Percentiles rank a stretch among this genome's conserved stretches.
phyloP scores from a whole-genome alignment of 1,140 invertebrate species.

The Nebria ingens region DNA sequence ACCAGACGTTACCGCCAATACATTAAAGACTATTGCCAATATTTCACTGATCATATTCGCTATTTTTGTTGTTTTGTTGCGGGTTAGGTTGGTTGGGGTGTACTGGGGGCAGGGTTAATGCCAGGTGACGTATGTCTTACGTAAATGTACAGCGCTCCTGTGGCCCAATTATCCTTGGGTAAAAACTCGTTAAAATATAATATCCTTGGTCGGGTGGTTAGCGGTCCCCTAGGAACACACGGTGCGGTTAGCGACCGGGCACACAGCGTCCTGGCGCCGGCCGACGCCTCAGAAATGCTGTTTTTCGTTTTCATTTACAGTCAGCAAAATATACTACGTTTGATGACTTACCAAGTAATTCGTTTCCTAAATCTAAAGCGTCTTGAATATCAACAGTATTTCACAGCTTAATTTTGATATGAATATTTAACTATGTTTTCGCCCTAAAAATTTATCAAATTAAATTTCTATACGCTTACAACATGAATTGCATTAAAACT shows the following conservation, averaged over 20 bases:
- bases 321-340: no score
- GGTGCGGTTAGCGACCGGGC: not conserved
- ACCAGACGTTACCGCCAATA: no score
- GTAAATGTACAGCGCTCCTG: constrained; percentile 8
- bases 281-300: not conserved
- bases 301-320: no score
- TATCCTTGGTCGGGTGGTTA: not conserved
- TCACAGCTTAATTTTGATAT: no score
- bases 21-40: not conserved
- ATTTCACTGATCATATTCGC: not conserved
- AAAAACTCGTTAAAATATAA: constrained; percentile 10
- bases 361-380: no score
- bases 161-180: constrained; percentile 8
- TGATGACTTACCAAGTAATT: no score
- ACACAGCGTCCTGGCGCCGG: not conserved
- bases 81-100: not conserved
- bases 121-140: constrained; percentile 8
- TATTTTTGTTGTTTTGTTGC: not conserved
- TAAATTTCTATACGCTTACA: no score
- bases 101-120: not conserved
- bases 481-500: no score
- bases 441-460: no score
- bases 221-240: not conserved
- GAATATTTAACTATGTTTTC: no score
- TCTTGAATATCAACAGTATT: no score